phyloP scores from a whole-genome alignment of 2,797 vertebrate species.

The Schizothorax lantsangensis region DNA sequence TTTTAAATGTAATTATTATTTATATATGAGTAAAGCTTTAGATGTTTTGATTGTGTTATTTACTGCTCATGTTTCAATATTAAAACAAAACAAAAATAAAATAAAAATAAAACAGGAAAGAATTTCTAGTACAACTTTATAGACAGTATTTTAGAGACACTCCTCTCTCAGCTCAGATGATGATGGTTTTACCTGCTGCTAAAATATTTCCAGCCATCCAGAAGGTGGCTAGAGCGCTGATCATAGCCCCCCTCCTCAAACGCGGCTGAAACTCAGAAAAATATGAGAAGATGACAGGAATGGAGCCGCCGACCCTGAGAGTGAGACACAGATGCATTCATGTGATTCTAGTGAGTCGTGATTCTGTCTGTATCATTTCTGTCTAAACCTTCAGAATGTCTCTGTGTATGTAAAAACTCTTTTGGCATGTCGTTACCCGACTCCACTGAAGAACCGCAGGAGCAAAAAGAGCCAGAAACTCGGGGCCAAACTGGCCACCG shows the following conservation, averaged over 20 bases:
- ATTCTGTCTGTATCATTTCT: neutral
- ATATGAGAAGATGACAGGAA: conserved; percentile 84
- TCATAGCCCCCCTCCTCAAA: conserved; percentile 76
- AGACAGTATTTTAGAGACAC: neutral
- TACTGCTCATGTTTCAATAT: neutral
- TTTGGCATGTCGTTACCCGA: conserved; percentile 70
- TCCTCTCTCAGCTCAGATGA: neutral
- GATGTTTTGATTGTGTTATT: neutral
- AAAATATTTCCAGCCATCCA: conserved; percentile 85
- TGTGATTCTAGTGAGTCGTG: neutral
- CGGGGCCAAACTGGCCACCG: conserved; percentile 72
- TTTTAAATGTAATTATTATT: neutral
- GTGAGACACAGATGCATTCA: neutral
- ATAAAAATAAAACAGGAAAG: conserved; percentile 1
- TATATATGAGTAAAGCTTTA: neutral
- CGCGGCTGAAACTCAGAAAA: conserved; percentile 83
- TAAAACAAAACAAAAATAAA: neutral
- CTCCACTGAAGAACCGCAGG: conserved; percentile 79
- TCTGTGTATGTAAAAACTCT: neutral
- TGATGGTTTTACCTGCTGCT: conserved; percentile 74
- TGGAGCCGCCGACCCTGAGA: conserved; percentile 79
- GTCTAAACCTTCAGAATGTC: neutral
- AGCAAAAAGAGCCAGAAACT: conserved; percentile 80
- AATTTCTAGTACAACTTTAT: neutral
- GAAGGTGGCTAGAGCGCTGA: conserved; percentile 82